These are phyloP conservation scores for Rousettus leschenaultii DNA, from an alignment of 2,113 vertebrate species.

Conservation along the genomic window DNA sequence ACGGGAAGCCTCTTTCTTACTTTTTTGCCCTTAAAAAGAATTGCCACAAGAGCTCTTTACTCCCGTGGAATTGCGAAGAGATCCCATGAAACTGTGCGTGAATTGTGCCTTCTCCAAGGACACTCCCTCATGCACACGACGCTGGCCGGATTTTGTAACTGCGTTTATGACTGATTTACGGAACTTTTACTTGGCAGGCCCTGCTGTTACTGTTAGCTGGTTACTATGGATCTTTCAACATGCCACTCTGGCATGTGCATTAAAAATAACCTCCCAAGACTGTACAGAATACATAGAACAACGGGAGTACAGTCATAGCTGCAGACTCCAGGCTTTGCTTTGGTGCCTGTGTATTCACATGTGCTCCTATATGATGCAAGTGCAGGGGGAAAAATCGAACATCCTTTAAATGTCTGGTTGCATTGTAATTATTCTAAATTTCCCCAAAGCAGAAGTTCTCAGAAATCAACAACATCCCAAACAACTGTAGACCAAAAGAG, in stretches of 20 bases:
- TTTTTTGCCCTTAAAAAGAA: not conserved
- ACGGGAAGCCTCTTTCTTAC: constrained; percentile 15
- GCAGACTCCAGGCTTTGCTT: not conserved
- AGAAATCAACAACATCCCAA: not conserved
- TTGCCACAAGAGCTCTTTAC: constrained; percentile 8
- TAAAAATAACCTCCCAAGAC: constrained; percentile 76
- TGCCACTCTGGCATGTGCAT: constrained; percentile 75
- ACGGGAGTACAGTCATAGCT: constrained; percentile 39
- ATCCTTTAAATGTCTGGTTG: not conserved
- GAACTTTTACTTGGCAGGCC: constrained; percentile 75
- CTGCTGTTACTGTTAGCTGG: constrained; percentile 75
- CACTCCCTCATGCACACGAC: constrained; percentile 61
- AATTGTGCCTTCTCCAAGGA: constrained; percentile 50
- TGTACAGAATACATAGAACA: constrained; percentile 72
- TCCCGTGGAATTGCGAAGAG: constrained; percentile 14
- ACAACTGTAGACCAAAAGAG: not conserved
- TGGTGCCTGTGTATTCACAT: not conserved
- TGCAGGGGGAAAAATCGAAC: not conserved
- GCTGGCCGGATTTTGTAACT: constrained; percentile 66
- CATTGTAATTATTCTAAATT: not conserved
- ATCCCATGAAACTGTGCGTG: constrained; percentile 55
- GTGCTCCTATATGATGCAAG: not conserved
- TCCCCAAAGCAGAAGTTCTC: not conserved
- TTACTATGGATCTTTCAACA: constrained; percentile 78
- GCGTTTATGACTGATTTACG: constrained; percentile 76